Evolutionary conservation across 2,888 invertebrate species (phyloP).

Genomic region (Dorcus parallelipipedus): DNA sequence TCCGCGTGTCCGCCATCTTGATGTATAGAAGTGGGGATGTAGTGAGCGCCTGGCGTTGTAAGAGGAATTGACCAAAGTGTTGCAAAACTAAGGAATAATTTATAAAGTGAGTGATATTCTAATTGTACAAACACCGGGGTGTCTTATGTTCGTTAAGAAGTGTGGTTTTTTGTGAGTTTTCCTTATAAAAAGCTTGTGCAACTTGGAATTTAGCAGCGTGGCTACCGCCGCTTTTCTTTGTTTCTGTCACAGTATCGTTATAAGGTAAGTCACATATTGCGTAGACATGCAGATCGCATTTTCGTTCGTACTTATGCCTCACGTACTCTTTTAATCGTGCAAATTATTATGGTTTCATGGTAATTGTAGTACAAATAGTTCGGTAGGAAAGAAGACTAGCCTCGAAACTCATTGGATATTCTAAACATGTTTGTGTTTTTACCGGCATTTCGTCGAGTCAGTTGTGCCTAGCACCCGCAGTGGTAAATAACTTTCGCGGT

Average conservation of each 20-base stretch:
- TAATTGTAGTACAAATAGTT: too few relatives aligned
- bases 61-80: constrained; percentile 45
- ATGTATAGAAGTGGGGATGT: constrained; percentile 48
- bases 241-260: constrained; percentile 45
- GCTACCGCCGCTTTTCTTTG: constrained; percentile 50
- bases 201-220: constrained; percentile 49
- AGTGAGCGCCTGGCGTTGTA: constrained; percentile 46
- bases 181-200: constrained; percentile 38
- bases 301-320: neutral
- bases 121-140: constrained; percentile 31
- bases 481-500: neutral
- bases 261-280: constrained; percentile 43
- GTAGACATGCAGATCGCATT: constrained; percentile 3
- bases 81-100: constrained; percentile 41
- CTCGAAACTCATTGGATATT: constrained; percentile 16
- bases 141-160: constrained; percentile 33
- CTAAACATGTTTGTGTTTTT: constrained; percentile 40
- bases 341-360: too few relatives aligned
- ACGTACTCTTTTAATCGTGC: too few relatives aligned
- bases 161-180: constrained; percentile 43
- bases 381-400: neutral
- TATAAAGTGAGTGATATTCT: constrained; percentile 36
- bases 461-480: neutral
- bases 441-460: constrained; percentile 30
- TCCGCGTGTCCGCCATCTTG: constrained; percentile 49